Evolutionary conservation across 2,888 invertebrate genomes (phyloP).

Genomic region (Empis livida): DNA sequence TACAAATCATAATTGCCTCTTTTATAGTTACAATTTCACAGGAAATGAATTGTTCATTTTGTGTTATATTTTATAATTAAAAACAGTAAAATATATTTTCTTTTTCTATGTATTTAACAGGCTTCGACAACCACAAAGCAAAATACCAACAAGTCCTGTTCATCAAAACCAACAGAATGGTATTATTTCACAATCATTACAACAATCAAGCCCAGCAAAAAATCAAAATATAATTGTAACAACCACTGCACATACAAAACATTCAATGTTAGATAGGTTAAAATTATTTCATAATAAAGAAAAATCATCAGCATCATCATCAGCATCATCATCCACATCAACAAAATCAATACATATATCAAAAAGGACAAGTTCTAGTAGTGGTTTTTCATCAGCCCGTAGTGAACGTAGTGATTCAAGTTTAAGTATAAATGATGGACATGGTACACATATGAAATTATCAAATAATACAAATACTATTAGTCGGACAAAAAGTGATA

Average conservation of each 20-base stretch:
- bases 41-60: background rate
- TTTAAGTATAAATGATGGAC: slow-evolving; percentile 42
- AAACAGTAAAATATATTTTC: background rate
- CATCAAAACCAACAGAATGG: slow-evolving; percentile 11
- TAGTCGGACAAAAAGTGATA: background rate
- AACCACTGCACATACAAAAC: slow-evolving; percentile 34
- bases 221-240: too few relatives aligned
- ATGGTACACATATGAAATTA: slow-evolving; percentile 18
- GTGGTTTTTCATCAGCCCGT: slow-evolving; percentile 73
- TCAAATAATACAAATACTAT: background rate
- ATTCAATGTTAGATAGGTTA: slow-evolving; percentile 76
- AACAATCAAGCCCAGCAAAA: background rate
- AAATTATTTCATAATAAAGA: slow-evolving; percentile 56
- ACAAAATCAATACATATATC: too few relatives aligned
- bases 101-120: slow-evolving; percentile 7
- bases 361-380: slow-evolving; percentile 75
- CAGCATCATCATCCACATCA: slow-evolving; percentile 38
- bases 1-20: background rate
- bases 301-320: slow-evolving; percentile 38
- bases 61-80: background rate
- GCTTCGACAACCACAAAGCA: slow-evolving; percentile 26
- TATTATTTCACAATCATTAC: background rate
- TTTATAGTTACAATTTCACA: background rate
- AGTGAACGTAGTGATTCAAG: slow-evolving; percentile 52
- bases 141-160: slow-evolving; percentile 39